Conservation (phyloP, 2,888 invertebrate species). For the Chaetogeoica ovagalla region DNA sequence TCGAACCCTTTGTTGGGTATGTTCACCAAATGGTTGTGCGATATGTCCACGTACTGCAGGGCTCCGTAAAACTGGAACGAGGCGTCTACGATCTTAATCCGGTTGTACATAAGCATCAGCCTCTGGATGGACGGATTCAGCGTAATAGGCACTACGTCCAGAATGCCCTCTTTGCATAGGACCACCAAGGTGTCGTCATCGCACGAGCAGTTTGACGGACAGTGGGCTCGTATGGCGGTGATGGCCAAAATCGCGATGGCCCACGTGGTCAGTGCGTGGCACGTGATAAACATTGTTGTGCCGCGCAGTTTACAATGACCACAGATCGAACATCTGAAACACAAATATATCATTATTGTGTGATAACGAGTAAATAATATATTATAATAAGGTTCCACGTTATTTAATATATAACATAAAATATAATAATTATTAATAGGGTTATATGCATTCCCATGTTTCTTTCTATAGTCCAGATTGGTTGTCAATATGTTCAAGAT, state of each 20-base stretch:
- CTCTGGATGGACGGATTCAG: constrained; percentile 87
- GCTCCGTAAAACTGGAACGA: constrained; percentile 84
- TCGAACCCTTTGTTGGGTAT: constrained; percentile 79
- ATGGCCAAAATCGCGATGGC: constrained; percentile 51
- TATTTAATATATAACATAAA: no score
- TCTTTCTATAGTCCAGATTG: no score
- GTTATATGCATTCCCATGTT: no score
- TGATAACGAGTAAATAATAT: no score
- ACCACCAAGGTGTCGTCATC: constrained; percentile 87
- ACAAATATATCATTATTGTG: background rate
- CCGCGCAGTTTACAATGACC: background rate
- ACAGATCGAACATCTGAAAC: constrained; percentile 11
- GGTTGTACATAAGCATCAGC: constrained; percentile 80
- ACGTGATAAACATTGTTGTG: background rate
- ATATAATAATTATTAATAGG: no score
- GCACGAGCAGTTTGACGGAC: constrained; percentile 85
- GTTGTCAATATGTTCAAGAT: no score
- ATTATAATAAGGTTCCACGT: no score
- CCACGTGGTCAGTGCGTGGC: constrained; percentile 26
- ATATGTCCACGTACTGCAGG: constrained; percentile 81
- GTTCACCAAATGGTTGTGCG: constrained; percentile 80
- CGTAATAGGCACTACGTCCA: constrained; percentile 87
- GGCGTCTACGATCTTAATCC: constrained; percentile 85
- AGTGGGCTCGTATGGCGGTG: constrained; percentile 58
- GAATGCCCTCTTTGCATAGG: constrained; percentile 80